Evolutionary conservation across 92 coral and sea anemone genomes (phyloP), one percentile per base, ranked within the genome.

Genomic region (Parazoanthus darwini): DNA sequence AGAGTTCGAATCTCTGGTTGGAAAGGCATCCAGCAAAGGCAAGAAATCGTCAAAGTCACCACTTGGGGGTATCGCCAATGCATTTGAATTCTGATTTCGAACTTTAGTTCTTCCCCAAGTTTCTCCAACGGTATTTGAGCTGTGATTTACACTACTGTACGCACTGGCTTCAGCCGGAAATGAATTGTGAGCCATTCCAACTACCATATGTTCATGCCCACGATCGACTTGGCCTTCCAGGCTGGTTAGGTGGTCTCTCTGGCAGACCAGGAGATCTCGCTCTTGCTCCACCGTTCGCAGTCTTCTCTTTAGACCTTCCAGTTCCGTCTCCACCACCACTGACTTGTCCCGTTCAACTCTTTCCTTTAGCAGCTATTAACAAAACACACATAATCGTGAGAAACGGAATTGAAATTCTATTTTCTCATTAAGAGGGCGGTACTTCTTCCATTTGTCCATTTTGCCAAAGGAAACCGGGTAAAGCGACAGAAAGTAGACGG

Each of bases 231-330:
- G 89, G 36, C 79, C 91, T 13, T 90, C 80, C 11, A 90, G 88
- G 22, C 85, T n/a, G 20, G 81, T 90, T 33, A 93, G 68, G 65
- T 93, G 93, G 73, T 92, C 88, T 25, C 94, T 85, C 78, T 94
- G 94, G 36, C 81, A 54, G 58, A 79, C 35, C 6, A 86, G 76
- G 48, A 90, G 44, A 35, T 92, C 94, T 68, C 93, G 88, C 80
- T 94, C 96, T 65, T 86, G 91, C 78, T 93, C 94, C 18, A 93
- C 90, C n/a, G 88, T 86, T n/a, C 88, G 90, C 16, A 93, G 88
- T 72, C 88, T 87, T 63, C 93, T 90, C 81, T 86, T 90, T 39
- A 93, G 85, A 23, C 77, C 89, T 22, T 81, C 93, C 44, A 94
- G 86, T 83, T 94, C 96, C 59, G 88, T 90, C 80, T 89, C 95